These are phyloP conservation scores for Drosophila repleta DNA, from an alignment of 1,140 invertebrate species.

Conservation along the genomic window DNA sequence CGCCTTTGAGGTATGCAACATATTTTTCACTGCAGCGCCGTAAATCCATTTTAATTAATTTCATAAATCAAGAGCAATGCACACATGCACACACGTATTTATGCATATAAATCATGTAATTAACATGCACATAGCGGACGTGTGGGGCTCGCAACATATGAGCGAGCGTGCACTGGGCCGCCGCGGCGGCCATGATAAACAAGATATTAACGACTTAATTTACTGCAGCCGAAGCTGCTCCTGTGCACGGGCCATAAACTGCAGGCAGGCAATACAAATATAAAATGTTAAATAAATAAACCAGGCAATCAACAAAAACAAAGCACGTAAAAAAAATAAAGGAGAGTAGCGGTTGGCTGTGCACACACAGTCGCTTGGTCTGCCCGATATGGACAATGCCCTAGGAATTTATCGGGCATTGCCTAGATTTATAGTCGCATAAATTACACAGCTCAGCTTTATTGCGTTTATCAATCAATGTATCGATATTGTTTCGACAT, in stretches of 20 bases:
- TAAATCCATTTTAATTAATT: constrained; percentile 76
- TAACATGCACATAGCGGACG: constrained; percentile 66
- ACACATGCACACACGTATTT: constrained; percentile 56
- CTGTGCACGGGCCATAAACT: constrained; percentile 59
- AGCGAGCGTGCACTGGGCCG: constrained; percentile 19
- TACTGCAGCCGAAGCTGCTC: constrained; percentile 62
- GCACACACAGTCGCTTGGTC: constrained; percentile 5
- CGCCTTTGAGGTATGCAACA: constrained; percentile 66
- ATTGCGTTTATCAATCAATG: constrained; percentile 26
- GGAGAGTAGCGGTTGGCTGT: background rate
- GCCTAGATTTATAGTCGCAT: constrained; percentile 22
- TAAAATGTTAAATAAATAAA: constrained; percentile 77
- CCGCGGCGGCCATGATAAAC: constrained; percentile 69
- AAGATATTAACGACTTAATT: constrained; percentile 82
- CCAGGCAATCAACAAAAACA: constrained; percentile 47
- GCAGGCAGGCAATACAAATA: constrained; percentile 74
- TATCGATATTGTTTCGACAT: constrained; percentile 17
- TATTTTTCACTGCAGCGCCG: constrained; percentile 41
- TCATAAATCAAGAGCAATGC: constrained; percentile 74
- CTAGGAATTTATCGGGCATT: constrained; percentile 23
- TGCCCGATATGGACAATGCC: constrained; percentile 20
- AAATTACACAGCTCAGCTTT: constrained; percentile 18
- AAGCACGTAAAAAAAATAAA: background rate
- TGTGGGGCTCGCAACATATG: constrained; percentile 18
- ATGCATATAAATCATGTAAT: constrained; percentile 77